Percentiles rank a stretch among this genome's conserved stretches.
These are phyloP conservation scores for Odocoileus hemionus DNA, from an alignment of 2,113 vertebrate species.

Conservation along the genomic window DNA sequence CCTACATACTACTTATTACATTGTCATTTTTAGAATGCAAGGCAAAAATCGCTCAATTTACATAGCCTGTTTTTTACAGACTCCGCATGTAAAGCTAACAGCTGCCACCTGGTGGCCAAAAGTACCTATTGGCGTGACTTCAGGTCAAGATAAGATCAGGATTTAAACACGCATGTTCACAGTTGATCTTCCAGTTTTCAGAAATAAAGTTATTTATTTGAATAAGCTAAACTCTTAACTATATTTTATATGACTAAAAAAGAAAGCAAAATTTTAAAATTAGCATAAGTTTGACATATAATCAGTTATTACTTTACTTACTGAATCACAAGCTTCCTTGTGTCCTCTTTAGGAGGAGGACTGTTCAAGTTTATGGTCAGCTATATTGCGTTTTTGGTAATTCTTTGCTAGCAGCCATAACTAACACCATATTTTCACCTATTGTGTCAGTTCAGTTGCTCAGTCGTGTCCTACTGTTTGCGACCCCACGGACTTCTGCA, in stretches of 20 bases:
- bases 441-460: neutral
- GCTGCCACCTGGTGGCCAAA: conserved; percentile 54
- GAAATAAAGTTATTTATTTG: neutral
- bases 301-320: neutral
- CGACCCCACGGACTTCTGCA: neutral
- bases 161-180: neutral
- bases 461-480: neutral
- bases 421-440: neutral
- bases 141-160: neutral
- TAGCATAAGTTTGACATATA: neutral
- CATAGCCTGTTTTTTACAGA: neutral
- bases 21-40: neutral
- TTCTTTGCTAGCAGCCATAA: neutral
- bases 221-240: neutral
- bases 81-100: neutral
- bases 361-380: neutral
- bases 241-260: neutral
- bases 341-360: too few relatives aligned
- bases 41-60: neutral
- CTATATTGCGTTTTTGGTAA: neutral
- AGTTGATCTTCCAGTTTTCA: neutral
- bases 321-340: neutral
- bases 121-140: neutral
- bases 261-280: neutral
- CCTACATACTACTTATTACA: neutral